Evolutionary conservation across 2,797 vertebrate genomes (phyloP).

Genomic region (Ibycter americanus): DNA sequence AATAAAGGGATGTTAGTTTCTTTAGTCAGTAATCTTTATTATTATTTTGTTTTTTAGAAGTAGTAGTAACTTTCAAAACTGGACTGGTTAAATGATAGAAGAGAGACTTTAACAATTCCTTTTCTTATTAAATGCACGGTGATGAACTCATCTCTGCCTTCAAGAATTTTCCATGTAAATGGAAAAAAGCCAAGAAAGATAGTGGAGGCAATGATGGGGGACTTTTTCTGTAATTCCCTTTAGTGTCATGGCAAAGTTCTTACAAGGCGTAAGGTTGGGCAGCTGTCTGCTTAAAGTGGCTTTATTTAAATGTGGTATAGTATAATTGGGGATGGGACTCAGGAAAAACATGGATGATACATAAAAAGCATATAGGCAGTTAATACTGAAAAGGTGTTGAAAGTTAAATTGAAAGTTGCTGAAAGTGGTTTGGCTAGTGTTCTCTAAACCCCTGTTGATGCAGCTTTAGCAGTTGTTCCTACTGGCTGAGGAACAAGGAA

Average conservation of each 20-base stretch:
- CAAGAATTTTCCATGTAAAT: neutral
- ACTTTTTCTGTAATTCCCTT: neutral
- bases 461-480: neutral
- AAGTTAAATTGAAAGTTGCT: neutral
- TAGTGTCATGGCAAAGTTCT: neutral
- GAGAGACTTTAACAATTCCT: neutral
- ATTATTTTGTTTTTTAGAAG: neutral
- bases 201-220: neutral
- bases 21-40: neutral
- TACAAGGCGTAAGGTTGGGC: neutral
- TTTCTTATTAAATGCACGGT: neutral
- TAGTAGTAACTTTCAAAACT: neutral
- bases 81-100: neutral
- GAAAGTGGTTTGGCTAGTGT: neutral
- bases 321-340: neutral
- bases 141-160: neutral
- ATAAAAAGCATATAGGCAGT: neutral
- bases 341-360: neutral
- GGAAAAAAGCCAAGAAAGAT: neutral
- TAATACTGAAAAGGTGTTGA: neutral
- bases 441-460: neutral
- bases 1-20: neutral
- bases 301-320: neutral
- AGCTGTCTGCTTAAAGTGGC: neutral
- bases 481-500: neutral